Conservation (phyloP, 53 echinoderm and acorn worm species). For the Paracentrotus lividus region DNA sequence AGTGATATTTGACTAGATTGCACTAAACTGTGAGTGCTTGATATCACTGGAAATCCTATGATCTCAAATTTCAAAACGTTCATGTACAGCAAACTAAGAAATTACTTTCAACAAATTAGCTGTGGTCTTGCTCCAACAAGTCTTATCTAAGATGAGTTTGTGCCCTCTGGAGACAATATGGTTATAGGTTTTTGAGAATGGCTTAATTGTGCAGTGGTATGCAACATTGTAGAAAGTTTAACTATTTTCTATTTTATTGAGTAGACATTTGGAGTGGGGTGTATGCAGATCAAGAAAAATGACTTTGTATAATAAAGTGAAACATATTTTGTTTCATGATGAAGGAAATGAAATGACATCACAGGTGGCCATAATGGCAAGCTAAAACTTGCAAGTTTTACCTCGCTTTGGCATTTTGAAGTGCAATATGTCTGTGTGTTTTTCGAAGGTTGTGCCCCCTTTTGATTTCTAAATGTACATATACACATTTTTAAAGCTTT, state of each 20-base stretch:
- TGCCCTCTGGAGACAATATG: no score
- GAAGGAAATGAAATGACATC: neutral
- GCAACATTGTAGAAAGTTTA: neutral
- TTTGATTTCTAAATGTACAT: neutral
- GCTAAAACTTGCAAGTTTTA: neutral
- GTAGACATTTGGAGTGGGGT: neutral
- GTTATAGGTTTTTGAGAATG: no score
- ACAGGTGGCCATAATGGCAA: neutral
- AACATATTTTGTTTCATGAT: neutral
- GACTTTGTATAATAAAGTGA: neutral
- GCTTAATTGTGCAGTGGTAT: conserved; percentile 45
- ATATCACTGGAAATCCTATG: no score
- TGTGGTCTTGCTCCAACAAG: no score
- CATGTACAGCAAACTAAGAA: no score
- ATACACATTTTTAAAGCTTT: neutral
- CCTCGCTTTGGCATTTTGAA: conserved; percentile 44
- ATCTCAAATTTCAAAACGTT: no score
- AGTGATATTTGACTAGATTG: no score
- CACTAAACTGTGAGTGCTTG: no score
- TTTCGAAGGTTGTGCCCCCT: neutral
- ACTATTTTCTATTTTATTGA: neutral
- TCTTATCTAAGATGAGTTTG: no score
- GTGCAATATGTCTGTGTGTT: conserved; percentile 54
- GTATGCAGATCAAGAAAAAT: neutral
- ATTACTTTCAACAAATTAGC: no score